Conservation (phyloP, 1,140 invertebrate genomes). For the Scaptomyza hsui region DNA sequence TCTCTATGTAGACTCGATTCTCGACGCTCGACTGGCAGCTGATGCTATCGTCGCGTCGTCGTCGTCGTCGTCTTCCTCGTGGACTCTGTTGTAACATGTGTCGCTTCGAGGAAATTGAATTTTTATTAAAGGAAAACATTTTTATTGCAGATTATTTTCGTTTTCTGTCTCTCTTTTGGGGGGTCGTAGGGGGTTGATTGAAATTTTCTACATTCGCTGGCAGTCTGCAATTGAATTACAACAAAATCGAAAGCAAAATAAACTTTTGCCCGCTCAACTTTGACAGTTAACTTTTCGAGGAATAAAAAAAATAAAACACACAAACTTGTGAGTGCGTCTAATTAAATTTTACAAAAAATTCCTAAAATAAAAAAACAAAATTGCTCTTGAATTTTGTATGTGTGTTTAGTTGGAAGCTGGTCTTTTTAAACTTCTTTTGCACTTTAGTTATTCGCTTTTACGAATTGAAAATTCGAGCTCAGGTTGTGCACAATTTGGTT, state of each 20-base stretch:
- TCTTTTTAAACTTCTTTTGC: constrained; percentile 53
- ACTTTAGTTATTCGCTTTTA: constrained; percentile 10
- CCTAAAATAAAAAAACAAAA: not conserved
- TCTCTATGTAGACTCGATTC: too few species aligned
- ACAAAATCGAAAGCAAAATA: constrained; percentile 16
- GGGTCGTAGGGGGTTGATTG: constrained; percentile 36
- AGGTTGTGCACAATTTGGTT: constrained; percentile 69
- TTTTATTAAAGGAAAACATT: constrained; percentile 83
- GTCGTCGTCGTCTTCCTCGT: too few species aligned
- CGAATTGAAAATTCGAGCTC: constrained; percentile 62
- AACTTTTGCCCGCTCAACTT: constrained; percentile 47
- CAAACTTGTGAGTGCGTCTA: constrained; percentile 33
- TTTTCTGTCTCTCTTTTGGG: constrained; percentile 44
- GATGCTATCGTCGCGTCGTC: constrained; percentile 31
- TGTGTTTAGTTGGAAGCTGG: not conserved
- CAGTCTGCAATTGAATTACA: constrained; percentile 65
- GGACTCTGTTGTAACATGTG: constrained; percentile 70
- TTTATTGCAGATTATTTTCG: constrained; percentile 83
- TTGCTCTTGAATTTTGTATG: constrained; percentile 5
- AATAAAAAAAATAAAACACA: not conserved
- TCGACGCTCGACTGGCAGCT: constrained; percentile 25
- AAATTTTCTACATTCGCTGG: constrained; percentile 72
- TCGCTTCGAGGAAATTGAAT: constrained; percentile 82
- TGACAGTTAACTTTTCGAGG: constrained; percentile 32
- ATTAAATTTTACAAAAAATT: constrained; percentile 58